A percentile compares a stretch with the other conserved stretches of the same genome.
Conservation (phyloP, 2,113 vertebrate genomes). For the Oncorhynchus nerka region DNA sequence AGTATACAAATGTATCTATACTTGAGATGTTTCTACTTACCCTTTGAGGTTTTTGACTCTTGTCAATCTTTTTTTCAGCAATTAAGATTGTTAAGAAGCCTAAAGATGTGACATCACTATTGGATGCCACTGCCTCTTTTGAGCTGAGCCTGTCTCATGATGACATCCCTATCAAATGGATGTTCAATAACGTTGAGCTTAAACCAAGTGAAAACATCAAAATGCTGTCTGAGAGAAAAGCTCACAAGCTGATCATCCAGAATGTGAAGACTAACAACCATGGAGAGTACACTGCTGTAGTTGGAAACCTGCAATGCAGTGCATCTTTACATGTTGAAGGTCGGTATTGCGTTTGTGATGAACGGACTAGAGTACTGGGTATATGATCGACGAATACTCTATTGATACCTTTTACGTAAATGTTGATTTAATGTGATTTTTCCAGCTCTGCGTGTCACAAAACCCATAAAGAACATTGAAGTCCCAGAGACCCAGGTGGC, state of each 20-base stretch:
- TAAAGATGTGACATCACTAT: constrained; percentile 89
- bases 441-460: constrained; percentile 89
- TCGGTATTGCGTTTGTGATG: constrained; percentile 62
- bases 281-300: constrained; percentile 89
- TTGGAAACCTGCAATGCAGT: constrained; percentile 90
- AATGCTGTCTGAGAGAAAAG: constrained; percentile 89
- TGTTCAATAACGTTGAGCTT: constrained; percentile 88
- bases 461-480: constrained; percentile 87
- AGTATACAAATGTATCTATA: neutral
- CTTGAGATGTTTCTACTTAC: neutral
- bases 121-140: constrained; percentile 87
- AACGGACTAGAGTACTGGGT: neutral
- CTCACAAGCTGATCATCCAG: constrained; percentile 90
- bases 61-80: constrained; percentile 63
- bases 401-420: neutral
- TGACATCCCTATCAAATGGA: constrained; percentile 89
- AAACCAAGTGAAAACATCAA: constrained; percentile 87
- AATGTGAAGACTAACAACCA: constrained; percentile 79
- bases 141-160: constrained; percentile 96
- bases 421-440: neutral
- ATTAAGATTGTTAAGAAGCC: constrained; percentile 98
- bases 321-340: constrained; percentile 90
- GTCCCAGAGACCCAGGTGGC: constrained; percentile 92
- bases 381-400: neutral
- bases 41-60: neutral